Conservation (phyloP, 2,888 invertebrate genomes). For the Deroplatys truncata region DNA sequence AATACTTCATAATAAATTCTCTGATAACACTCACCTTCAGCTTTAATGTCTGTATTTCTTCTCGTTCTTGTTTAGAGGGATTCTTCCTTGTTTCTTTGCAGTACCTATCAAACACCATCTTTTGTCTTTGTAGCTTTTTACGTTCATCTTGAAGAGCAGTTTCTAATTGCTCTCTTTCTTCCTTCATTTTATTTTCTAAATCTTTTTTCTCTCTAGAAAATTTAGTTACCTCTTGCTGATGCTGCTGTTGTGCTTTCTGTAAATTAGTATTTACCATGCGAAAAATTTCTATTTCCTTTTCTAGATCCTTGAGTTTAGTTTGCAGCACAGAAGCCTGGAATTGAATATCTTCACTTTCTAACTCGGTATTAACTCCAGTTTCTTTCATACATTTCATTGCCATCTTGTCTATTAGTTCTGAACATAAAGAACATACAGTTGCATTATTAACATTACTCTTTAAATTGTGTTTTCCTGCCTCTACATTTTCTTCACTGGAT, state of each 20-base stretch:
- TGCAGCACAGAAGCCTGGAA: constrained; percentile 45
- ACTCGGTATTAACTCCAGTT: background rate
- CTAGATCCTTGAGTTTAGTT: constrained; percentile 59
- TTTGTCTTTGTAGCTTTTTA: constrained; percentile 63
- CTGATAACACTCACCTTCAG: constrained; percentile 46
- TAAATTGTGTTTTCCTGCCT: background rate
- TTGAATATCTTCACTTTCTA: background rate
- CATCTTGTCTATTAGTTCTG: background rate
- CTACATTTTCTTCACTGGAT: background rate
- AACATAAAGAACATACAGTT: background rate
- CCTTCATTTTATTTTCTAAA: constrained; percentile 49
- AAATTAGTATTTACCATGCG: constrained; percentile 51
- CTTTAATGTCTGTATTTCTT: constrained; percentile 61
- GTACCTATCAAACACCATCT: constrained; percentile 60
- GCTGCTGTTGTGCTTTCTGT: constrained; percentile 41
- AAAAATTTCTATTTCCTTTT: constrained; percentile 58
- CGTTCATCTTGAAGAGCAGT: constrained; percentile 65
- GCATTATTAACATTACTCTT: background rate
- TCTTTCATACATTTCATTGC: background rate
- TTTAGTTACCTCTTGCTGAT: constrained; percentile 50
- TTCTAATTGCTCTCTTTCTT: constrained; percentile 60
- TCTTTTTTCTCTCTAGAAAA: constrained; percentile 56
- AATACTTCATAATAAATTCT: no score
- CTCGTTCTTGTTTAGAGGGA: constrained; percentile 63
- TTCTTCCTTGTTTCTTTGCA: constrained; percentile 64